phyloP scores from a whole-genome alignment of 1,140 invertebrate species.

The Bombus affinis region DNA sequence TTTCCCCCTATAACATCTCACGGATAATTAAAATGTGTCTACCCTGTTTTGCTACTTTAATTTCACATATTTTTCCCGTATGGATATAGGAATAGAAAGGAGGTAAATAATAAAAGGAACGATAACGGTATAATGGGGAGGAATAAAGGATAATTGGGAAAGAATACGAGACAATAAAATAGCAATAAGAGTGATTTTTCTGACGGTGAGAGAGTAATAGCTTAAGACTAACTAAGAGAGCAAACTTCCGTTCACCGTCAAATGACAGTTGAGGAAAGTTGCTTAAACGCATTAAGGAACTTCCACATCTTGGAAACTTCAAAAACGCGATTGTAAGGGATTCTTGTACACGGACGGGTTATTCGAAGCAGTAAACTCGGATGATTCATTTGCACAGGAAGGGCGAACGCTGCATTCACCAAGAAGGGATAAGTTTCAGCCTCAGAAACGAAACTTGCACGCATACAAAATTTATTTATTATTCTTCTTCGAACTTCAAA shows the following conservation, averaged over 20 bases:
- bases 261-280: slow-evolving; percentile 11
- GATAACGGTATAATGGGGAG: neutral
- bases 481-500: neutral
- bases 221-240: slow-evolving; percentile 2
- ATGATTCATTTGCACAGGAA: slow-evolving; percentile 32
- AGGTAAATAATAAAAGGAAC: neutral
- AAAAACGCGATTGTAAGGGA: slow-evolving; percentile 27
- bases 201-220: neutral
- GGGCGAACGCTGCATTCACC: slow-evolving; percentile 10
- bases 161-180: neutral
- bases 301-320: neutral
- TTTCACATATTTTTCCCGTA: neutral
- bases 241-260: slow-evolving; percentile 6
- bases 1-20: too few species aligned
- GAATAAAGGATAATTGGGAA: neutral
- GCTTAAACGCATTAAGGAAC: slow-evolving; percentile 10
- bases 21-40: neutral
- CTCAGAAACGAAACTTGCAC: slow-evolving; percentile 1
- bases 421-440: neutral
- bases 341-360: slow-evolving; percentile 7
- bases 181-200: neutral
- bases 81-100: neutral
- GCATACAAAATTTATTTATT: slow-evolving; percentile 2
- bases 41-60: neutral
- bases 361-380: slow-evolving; percentile 15